Base-by-base conservation (phyloP, 2,888 invertebrate species). In the Ferdinandea cuprea region DNA sequence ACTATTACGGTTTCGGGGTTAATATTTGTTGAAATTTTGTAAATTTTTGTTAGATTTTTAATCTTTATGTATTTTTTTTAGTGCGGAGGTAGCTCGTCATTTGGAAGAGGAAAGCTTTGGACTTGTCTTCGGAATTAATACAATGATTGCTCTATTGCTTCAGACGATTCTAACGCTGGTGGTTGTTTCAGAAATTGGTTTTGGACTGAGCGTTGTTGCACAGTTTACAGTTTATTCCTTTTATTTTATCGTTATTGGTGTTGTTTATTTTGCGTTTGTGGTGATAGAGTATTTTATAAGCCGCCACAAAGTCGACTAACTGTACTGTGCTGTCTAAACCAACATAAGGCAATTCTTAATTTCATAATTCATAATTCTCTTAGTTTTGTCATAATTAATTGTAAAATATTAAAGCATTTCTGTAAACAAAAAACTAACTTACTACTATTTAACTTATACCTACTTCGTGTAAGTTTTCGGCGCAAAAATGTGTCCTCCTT, bases 81-180 rank as follows among this genome's bases (percentile, higher is more conserved):
- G 97, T 90, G 95, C 95, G 50, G 97, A 97, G 92, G 95, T 98
- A 63, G 98, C 98, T 0, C 94, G 95, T 84, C 92, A 94, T 83
- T 92, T 98, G 72, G 92, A 93, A 66, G 95, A 96, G 86, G 96
- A 97, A 59, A 96, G 96, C 90, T 97, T 96, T 89, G 98, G 97
- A 0, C 92, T 98, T 3, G 95, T 98, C 85, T 98, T 98, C 90
- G 98, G 98, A 3, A 93, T 97, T 85, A 98, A 97, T 90, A 97
- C 96, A 0, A 94, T 98, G 71, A 84, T 96, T 0, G 96, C 97
- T 3, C 92, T 98, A 2, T 89, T 93, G 0, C 89, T 97, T 0
- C 97, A 98, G 91, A 94, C 96, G 0, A 88, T 96, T 32, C 90
- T 98, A 37, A 98, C 97, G 11, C 61, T 91, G 8, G 85, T 87